Conservation (phyloP, 2,888 invertebrate species). For the Dyspetes luteomarginatus region DNA sequence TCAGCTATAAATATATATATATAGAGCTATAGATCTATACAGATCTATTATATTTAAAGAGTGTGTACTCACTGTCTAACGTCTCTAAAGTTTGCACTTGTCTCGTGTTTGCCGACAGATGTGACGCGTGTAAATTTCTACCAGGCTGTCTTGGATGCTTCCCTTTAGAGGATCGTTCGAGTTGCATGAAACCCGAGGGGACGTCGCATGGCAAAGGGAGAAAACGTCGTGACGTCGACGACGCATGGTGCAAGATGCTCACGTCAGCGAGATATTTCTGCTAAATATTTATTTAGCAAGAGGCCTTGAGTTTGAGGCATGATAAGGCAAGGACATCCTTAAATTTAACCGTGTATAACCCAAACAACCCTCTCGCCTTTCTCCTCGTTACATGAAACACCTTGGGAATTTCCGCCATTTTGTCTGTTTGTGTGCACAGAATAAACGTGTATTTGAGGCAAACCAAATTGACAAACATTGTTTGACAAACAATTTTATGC, state of each 20-base stretch:
- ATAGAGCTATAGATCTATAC: neutral
- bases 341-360: neutral
- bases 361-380: slow-evolving; percentile 34
- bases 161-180: slow-evolving; percentile 35
- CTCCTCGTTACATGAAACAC: slow-evolving; percentile 66
- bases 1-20: neutral
- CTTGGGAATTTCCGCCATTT: slow-evolving; percentile 56
- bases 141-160: slow-evolving; percentile 10
- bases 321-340: slow-evolving; percentile 24
- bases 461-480: no score
- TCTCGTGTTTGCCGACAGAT: slow-evolving; percentile 29
- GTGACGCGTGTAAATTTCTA: slow-evolving; percentile 38
- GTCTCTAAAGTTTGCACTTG: slow-evolving; percentile 1
- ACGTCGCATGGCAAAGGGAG: slow-evolving; percentile 13
- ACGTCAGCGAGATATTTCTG: slow-evolving; percentile 47
- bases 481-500: no score
- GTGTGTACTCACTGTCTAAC: slow-evolving; percentile 3
- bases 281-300: slow-evolving; percentile 60
- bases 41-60: neutral
- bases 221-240: no score
- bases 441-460: slow-evolving; percentile 36
- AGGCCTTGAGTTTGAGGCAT: slow-evolving; percentile 23
- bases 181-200: slow-evolving; percentile 35
- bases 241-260: slow-evolving; percentile 33
- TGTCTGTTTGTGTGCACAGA: slow-evolving; percentile 67